Conservation (phyloP, 1,140 invertebrate species). For the Neuroterus valhalla region DNA sequence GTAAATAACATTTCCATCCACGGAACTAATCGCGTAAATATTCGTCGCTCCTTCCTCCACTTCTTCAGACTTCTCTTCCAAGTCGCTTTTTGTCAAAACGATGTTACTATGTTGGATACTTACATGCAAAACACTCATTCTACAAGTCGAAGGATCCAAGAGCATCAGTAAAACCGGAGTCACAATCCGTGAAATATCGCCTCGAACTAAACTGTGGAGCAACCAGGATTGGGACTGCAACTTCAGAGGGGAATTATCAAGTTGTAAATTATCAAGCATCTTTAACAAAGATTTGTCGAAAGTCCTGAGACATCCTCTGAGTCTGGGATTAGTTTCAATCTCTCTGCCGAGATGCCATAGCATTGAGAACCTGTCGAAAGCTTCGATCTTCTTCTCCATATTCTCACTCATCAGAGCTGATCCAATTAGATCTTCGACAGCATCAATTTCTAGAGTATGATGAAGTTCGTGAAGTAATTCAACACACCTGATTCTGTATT, state of each 20-base stretch:
- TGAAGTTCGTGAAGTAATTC: slow-evolving; percentile 84
- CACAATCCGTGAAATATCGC: slow-evolving; percentile 86
- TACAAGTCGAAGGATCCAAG: slow-evolving; percentile 87
- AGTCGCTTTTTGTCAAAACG: slow-evolving; percentile 68
- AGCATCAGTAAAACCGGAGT: slow-evolving; percentile 88
- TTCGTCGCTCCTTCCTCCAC: slow-evolving; percentile 77
- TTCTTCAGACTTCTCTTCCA: slow-evolving; percentile 66
- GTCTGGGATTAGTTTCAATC: slow-evolving; percentile 70
- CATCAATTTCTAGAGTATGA: slow-evolving; percentile 80
- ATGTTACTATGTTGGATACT: slow-evolving; percentile 83
- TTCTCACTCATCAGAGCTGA: slow-evolving; percentile 72
- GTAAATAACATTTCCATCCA: slow-evolving; percentile 90
- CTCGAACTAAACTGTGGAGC: slow-evolving; percentile 83
- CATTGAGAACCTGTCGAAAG: slow-evolving; percentile 84
- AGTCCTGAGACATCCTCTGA: slow-evolving; percentile 72
- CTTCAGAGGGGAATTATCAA: slow-evolving; percentile 83
- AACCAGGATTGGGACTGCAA: slow-evolving; percentile 84
- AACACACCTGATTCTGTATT: slow-evolving; percentile 80
- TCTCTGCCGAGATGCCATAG: slow-evolving; percentile 89
- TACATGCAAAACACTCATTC: slow-evolving; percentile 90
- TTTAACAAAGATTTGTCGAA: slow-evolving; percentile 82
- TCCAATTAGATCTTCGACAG: slow-evolving; percentile 83
- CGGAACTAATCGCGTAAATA: slow-evolving; percentile 90
- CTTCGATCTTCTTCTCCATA: slow-evolving; percentile 77
- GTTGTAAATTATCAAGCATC: slow-evolving; percentile 85